Conservation (phyloP, 2,113 vertebrate genomes). For the Perca fluviatilis region DNA sequence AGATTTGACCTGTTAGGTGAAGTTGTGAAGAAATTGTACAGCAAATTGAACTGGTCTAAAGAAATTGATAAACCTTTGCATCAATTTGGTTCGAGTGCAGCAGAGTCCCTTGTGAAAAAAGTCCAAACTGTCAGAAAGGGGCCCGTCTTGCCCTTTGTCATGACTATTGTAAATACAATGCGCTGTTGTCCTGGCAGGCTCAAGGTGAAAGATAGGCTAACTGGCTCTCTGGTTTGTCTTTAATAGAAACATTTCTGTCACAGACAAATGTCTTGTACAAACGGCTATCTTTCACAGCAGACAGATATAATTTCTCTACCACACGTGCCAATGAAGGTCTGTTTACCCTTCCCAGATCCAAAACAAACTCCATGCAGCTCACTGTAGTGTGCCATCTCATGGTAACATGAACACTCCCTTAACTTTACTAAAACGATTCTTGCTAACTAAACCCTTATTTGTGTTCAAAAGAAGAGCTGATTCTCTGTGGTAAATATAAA, state of each 20-base stretch:
- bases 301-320: constrained; percentile 66
- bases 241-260: constrained; percentile 64
- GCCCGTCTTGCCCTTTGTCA: constrained; percentile 42
- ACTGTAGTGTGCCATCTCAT: constrained; percentile 24
- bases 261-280: constrained; percentile 57
- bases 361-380: constrained; percentile 45
- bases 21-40: not conserved
- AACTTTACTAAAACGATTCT: not conserved
- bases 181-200: constrained; percentile 52
- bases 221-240: constrained; percentile 49
- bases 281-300: constrained; percentile 51
- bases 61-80: not conserved
- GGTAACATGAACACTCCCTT: constrained; percentile 3
- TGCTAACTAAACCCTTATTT: not conserved
- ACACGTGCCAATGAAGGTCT: constrained; percentile 66
- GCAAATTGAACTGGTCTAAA: not conserved
- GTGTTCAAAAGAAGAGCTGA: not conserved
- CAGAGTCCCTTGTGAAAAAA: not conserved
- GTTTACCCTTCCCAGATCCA: constrained; percentile 59
- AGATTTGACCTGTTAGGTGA: not conserved
- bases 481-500: not conserved
- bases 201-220: constrained; percentile 69
- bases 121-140: not conserved
- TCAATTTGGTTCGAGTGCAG: not conserved
- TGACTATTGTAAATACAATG: constrained; percentile 59